Evolutionary conservation across 2,797 vertebrate species (phyloP).

Genomic region (Lutjanus campechanus): DNA sequence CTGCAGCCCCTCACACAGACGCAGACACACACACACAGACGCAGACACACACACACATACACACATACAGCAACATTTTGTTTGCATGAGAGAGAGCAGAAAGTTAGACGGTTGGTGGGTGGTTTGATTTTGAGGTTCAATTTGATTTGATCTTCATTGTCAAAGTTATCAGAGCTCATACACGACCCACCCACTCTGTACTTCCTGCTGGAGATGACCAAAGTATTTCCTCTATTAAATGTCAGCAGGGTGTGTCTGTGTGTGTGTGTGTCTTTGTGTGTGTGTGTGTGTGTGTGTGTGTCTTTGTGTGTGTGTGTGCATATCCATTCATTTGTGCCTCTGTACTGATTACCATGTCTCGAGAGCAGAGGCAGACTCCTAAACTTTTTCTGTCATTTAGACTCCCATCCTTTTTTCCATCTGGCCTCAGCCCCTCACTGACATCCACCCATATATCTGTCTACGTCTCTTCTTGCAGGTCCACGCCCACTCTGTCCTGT

Average conservation of each 20-base stretch:
- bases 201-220: slow-evolving; percentile 56
- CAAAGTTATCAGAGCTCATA: slow-evolving; percentile 44
- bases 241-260: slow-evolving; percentile 32
- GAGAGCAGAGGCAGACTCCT: slow-evolving; percentile 32
- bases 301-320: slow-evolving; percentile 23
- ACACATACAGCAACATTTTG: slow-evolving; percentile 8
- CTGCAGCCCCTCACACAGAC: background rate
- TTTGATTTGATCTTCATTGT: slow-evolving; percentile 63
- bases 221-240: slow-evolving; percentile 62
- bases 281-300: background rate
- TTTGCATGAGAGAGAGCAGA: slow-evolving; percentile 21
- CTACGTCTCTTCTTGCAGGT: slow-evolving; percentile 60
- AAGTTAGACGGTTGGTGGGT: slow-evolving; percentile 30
- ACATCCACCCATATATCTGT: slow-evolving; percentile 36
- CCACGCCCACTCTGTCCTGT: slow-evolving; percentile 81
- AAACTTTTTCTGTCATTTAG: slow-evolving; percentile 27
- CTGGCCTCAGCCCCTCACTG: slow-evolving; percentile 6
- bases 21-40: slow-evolving; percentile 4
- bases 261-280: slow-evolving; percentile 20
- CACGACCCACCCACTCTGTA: slow-evolving; percentile 50
- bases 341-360: slow-evolving; percentile 14
- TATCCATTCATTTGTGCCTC: slow-evolving; percentile 15
- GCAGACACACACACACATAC: background rate
- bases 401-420: slow-evolving; percentile 36
- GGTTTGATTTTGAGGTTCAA: slow-evolving; percentile 50